Evolutionary conservation across 64 coral and sea anemone genomes (phyloP).

Genomic region (Actinia equina): DNA sequence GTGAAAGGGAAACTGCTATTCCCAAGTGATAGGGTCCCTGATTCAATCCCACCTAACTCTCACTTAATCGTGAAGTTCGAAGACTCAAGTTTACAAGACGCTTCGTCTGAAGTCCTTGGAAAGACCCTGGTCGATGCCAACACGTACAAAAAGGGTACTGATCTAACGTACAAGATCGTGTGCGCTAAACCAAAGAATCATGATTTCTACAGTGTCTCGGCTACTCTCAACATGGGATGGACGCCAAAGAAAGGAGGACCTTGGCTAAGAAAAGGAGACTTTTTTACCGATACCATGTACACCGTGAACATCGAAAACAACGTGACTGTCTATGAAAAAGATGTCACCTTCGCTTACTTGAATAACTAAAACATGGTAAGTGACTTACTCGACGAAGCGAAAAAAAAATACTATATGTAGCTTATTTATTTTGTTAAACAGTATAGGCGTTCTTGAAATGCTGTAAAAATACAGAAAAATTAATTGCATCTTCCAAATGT

Average conservation of each 20-base stretch:
- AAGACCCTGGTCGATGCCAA: conserved; percentile 38
- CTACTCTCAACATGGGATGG: conserved; percentile 82
- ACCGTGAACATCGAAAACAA: conserved; percentile 19
- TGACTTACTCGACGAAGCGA: background rate
- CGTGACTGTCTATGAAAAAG: conserved; percentile 28
- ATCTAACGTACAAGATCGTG: conserved; percentile 48
- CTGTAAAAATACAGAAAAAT: no score
- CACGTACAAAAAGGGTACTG: conserved; percentile 25
- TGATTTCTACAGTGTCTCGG: conserved; percentile 59
- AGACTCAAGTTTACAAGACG: conserved; percentile 45
- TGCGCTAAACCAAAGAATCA: conserved; percentile 35
- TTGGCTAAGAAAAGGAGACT: conserved; percentile 62
- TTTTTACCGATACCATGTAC: conserved; percentile 54
- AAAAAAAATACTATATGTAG: no score
- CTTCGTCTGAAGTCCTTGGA: conserved; percentile 16
- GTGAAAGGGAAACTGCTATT: conserved; percentile 63
- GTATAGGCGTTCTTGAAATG: no score
- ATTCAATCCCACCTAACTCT: conserved; percentile 40
- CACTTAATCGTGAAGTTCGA: conserved; percentile 62
- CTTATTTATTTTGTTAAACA: background rate
- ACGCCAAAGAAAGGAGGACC: conserved; percentile 8
- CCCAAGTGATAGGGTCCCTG: conserved; percentile 18
- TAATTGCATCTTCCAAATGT: no score
- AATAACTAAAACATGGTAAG: conserved; percentile 1
- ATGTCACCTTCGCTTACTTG: conserved; percentile 48